phyloP scores from a whole-genome alignment of 2,888 invertebrate genomes.

The Lasioglossum vierecki region DNA sequence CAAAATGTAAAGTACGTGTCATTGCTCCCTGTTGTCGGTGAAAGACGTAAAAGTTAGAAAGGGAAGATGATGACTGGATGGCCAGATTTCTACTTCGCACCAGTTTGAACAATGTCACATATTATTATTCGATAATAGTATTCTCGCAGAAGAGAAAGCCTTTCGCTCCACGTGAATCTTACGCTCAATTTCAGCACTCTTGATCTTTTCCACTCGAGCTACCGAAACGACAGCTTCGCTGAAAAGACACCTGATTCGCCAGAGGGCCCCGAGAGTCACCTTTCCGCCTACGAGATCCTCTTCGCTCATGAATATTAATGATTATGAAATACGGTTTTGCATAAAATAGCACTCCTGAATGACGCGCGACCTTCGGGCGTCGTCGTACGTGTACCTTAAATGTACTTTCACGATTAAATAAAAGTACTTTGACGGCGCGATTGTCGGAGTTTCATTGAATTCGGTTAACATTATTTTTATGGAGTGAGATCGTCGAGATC shows the following conservation, averaged over 20 bases:
- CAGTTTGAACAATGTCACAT: conserved; percentile 2
- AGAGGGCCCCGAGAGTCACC: conserved; percentile 30
- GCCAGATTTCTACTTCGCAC: conserved; percentile 18
- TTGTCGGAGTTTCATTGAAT: background rate
- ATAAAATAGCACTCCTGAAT: background rate
- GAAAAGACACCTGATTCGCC: conserved; percentile 38
- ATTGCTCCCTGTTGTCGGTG: background rate
- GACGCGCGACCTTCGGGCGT: background rate
- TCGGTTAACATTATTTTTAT: background rate
- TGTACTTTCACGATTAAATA: conserved; percentile 1
- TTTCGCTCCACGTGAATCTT: background rate
- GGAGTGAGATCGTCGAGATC: background rate
- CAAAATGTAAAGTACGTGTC: background rate
- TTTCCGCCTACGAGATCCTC: conserved; percentile 41
- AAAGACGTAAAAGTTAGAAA: background rate
- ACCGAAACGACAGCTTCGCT: background rate
- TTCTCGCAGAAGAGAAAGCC: background rate
- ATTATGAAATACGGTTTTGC: conserved; percentile 34
- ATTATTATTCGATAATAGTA: conserved; percentile 11
- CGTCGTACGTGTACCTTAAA: background rate
- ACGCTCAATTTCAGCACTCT: conserved; percentile 11
- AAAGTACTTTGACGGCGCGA: background rate
- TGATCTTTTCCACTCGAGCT: conserved; percentile 20
- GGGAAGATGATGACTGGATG: background rate
- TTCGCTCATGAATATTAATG: conserved; percentile 47